These are phyloP conservation scores for Eupelmus urozonus DNA, from an alignment of 2,888 invertebrate genomes.

Conservation along the genomic window DNA sequence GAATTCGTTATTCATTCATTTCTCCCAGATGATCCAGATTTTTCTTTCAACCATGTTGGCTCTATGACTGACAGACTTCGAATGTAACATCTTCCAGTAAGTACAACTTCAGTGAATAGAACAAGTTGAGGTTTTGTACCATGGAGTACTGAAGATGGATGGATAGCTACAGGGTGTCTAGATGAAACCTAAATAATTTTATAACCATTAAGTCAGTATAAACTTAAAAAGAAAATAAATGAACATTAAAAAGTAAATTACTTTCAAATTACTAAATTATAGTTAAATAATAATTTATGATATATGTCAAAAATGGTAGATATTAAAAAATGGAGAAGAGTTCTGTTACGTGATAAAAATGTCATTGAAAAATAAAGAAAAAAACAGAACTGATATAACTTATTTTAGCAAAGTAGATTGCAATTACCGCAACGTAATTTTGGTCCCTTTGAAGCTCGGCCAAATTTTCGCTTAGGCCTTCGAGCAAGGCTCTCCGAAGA, in stretches of 20 bases:
- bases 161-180: slow-evolving; percentile 86
- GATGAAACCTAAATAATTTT: slow-evolving; percentile 79
- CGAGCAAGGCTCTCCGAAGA: slow-evolving; percentile 86
- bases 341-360: too few relatives aligned
- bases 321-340: background rate
- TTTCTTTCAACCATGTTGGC: slow-evolving; percentile 87
- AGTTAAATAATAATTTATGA: background rate
- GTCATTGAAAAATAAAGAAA: too few relatives aligned
- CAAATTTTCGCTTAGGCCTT: slow-evolving; percentile 91
- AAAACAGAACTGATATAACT: background rate
- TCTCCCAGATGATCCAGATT: slow-evolving; percentile 64
- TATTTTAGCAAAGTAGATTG: background rate
- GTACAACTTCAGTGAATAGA: slow-evolving; percentile 91
- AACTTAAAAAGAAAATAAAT: slow-evolving; percentile 28
- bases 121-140: slow-evolving; percentile 86
- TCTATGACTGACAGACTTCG: slow-evolving; percentile 88
- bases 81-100: slow-evolving; percentile 90
- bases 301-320: background rate
- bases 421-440: slow-evolving; percentile 82
- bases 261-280: background rate
- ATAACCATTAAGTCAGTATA: slow-evolving; percentile 1
- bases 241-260: background rate
- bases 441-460: slow-evolving; percentile 89
- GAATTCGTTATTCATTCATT: slow-evolving; percentile 55
- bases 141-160: slow-evolving; percentile 90